phyloP scores from a whole-genome alignment of 2,888 invertebrate genomes.

The Lasioglossum zephyrum region DNA sequence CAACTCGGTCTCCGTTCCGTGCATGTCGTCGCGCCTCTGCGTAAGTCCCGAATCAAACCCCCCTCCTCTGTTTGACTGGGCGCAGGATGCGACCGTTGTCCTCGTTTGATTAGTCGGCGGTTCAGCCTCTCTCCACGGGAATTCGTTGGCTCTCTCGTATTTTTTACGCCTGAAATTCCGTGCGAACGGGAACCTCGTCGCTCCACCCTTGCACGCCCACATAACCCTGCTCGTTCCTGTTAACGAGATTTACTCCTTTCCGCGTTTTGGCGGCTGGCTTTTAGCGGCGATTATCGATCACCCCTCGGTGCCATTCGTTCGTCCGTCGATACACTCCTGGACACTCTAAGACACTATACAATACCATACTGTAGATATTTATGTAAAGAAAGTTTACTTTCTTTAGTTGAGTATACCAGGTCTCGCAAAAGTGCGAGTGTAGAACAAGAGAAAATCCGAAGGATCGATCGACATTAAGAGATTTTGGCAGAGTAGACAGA shows the following conservation, averaged over 20 bases:
- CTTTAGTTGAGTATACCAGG: too few relatives aligned
- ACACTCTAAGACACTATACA: neutral
- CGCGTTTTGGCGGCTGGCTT: neutral
- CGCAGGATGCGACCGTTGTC: slow-evolving; percentile 4
- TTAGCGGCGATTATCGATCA: slow-evolving; percentile 7
- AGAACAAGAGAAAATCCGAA: too few relatives aligned
- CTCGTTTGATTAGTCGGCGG: slow-evolving; percentile 56
- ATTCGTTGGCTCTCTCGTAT: slow-evolving; percentile 12
- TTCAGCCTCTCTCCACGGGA: neutral
- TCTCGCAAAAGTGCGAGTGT: too few relatives aligned
- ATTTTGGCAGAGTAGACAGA: too few relatives aligned
- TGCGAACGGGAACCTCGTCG: slow-evolving; percentile 4
- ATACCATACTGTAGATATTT: too few relatives aligned
- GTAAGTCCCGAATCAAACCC: slow-evolving; percentile 42
- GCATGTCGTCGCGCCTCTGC: slow-evolving; percentile 34
- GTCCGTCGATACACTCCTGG: neutral
- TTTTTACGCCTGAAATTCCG: slow-evolving; percentile 33
- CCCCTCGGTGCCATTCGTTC: neutral
- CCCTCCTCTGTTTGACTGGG: neutral
- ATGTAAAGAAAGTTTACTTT: too few relatives aligned
- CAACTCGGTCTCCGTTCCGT: slow-evolving; percentile 22
- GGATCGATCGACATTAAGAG: too few relatives aligned
- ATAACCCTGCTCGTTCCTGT: neutral
- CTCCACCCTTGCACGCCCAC: neutral
- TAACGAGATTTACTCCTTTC: slow-evolving; percentile 29